Evolutionary conservation across 1,140 invertebrate species (phyloP), one percentile per base, ranked within the genome.

Genomic region (Drosophila grimshawi): DNA sequence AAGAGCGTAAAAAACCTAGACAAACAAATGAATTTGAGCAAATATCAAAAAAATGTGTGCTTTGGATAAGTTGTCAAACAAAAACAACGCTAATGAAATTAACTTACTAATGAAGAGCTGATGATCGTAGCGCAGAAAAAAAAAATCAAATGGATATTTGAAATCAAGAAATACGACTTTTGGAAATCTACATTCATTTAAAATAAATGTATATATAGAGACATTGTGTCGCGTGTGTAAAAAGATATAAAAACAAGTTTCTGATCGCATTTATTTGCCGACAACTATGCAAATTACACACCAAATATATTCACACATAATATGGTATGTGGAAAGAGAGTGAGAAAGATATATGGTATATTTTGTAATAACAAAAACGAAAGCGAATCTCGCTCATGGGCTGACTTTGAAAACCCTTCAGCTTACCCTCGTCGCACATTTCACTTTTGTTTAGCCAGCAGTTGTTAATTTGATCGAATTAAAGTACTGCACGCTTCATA

Each of bases 131-230:
- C 76, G 46, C 27, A 65, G 19, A 19, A 55, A 70, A 65, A 70
- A 65, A 55, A 70, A 41, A 32, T 62, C 0, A 56, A 29, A 57
- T 5, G 11, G 41, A 35, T 19, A 48, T 35, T 33, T 46, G 49
- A 88, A 83, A 82, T 86, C 82, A 88, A 86, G 82, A 86, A 88
- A 86, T 68, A 69, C 82, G 73, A 69, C 82, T 86, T 73, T 82
- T 81, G 43, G 59, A 81, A 78, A 86, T 80, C 67, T 52, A 64
- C 68, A 60, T 68, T 76, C 62, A 70, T 80, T 88, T 86, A 53
- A 76, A 82, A 88, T 80, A 75, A 78, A 86, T 65, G 71, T 71
- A 75, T 88, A 72, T 88, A 88, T 80, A 75, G 78, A 86, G 69
- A 75, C 76, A 75, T 88, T 81, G 82, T 88, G 80, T 86, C 82